Conservation (phyloP, 2,113 vertebrate genomes). For the Menura novaehollandiae region DNA sequence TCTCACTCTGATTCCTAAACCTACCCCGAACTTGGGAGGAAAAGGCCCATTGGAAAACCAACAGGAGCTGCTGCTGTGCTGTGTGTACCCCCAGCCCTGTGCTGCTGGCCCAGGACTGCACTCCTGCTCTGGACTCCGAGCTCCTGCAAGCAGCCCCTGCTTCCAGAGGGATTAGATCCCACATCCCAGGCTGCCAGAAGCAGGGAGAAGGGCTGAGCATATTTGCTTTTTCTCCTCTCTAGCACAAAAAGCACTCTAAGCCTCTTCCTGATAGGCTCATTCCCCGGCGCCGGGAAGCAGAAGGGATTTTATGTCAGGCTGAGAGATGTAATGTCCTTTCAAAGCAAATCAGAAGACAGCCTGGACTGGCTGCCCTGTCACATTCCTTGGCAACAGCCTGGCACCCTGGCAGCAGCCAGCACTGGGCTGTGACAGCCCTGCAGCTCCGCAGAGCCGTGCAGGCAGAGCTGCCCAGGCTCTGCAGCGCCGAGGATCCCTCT, state of each 20-base stretch:
- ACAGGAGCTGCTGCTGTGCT: neutral
- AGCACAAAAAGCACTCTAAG: neutral
- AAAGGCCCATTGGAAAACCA: neutral
- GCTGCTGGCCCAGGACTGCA: neutral
- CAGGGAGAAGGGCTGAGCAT: neutral
- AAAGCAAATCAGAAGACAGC: constrained; percentile 49
- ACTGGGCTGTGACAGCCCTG: neutral
- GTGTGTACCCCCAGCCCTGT: neutral
- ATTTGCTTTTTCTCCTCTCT: neutral
- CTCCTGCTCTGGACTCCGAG: neutral
- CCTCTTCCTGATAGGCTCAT: neutral
- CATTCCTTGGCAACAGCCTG: constrained; percentile 43
- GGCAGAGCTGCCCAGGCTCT: neutral
- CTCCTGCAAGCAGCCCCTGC: neutral
- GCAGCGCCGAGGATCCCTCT: neutral
- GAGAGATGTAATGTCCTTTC: neutral
- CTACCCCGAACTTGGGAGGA: neutral
- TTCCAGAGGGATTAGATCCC: neutral
- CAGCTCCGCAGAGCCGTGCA: neutral
- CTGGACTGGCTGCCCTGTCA: constrained; percentile 21
- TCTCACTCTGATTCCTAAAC: neutral
- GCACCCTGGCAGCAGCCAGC: neutral
- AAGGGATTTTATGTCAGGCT: constrained; percentile 12
- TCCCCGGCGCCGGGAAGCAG: neutral
- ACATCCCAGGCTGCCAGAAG: neutral